Percentiles rank a stretch among this genome's conserved stretches.
Conservation (phyloP, 1,140 invertebrate genomes). For the Eumaeus atala region DNA sequence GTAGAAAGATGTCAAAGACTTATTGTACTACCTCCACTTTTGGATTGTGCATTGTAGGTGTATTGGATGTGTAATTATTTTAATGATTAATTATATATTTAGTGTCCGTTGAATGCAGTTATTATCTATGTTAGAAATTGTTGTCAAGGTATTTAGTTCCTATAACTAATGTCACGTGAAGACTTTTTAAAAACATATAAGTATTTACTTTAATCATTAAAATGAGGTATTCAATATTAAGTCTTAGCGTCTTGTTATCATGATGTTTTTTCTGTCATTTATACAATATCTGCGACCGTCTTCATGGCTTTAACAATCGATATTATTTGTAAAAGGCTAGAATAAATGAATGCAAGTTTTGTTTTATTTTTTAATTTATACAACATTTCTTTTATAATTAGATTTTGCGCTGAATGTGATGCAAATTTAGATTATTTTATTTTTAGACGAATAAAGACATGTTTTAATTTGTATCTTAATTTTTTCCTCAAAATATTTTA, state of each 20-base stretch:
- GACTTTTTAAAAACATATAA: too few relatives aligned
- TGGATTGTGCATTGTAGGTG: background rate
- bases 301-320: background rate
- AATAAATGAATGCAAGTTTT: too few relatives aligned
- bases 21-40: constrained; percentile 8
- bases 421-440: constrained; percentile 10
- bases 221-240: too few relatives aligned
- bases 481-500: background rate
- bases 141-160: constrained; percentile 8
- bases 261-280: too few relatives aligned
- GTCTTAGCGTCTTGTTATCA: too few relatives aligned
- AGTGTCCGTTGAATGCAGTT: background rate
- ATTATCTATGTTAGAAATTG: background rate
- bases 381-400: background rate
- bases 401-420: constrained; percentile 7
- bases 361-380: too few relatives aligned
- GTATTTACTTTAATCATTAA: too few relatives aligned
- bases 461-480: constrained; percentile 10
- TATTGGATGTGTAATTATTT: constrained; percentile 3
- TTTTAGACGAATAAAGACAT: constrained; percentile 11
- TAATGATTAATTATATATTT: background rate
- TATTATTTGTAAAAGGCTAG: too few relatives aligned
- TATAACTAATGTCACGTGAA: background rate
- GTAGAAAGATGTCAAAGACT: constrained; percentile 10
- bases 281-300: background rate